Percentiles rank a stretch among this genome's conserved stretches.
phyloP scores from a whole-genome alignment of 2,113 vertebrate species.

The Aspidoscelis tigris region DNA sequence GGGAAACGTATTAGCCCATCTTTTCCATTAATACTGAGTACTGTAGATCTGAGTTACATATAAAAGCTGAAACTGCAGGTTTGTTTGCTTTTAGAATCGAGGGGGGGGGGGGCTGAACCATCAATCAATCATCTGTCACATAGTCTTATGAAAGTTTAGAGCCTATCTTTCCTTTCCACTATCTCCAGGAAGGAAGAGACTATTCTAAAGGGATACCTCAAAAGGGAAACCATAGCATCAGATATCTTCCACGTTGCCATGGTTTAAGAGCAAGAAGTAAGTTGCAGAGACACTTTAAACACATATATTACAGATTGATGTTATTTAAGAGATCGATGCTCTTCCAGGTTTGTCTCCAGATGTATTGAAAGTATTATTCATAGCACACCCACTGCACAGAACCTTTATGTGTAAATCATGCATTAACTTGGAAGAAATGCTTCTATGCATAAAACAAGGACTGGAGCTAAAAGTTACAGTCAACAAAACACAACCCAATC shows the following conservation, averaged over 20 bases:
- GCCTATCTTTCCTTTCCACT: background rate
- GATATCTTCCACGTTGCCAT: background rate
- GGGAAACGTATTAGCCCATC: background rate
- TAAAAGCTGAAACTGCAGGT: background rate
- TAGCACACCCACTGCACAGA: background rate
- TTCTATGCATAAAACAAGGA: background rate
- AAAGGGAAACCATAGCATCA: background rate
- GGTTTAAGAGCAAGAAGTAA: background rate
- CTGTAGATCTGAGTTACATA: background rate
- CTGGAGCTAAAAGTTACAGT: background rate
- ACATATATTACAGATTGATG: background rate
- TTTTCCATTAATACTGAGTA: background rate
- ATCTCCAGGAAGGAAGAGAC: background rate
- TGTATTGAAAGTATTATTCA: background rate
- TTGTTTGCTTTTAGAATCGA: background rate
- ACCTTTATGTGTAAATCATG: background rate
- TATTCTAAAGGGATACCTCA: background rate
- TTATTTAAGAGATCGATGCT: background rate
- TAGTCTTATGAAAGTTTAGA: background rate
- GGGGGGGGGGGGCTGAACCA: background rate
- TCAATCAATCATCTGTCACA: background rate
- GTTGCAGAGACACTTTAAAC: background rate
- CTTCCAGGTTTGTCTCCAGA: background rate
- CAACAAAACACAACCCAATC: background rate
- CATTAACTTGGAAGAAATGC: background rate